phyloP scores from a whole-genome alignment of 2,888 invertebrate genomes.

The Mimachlamys varia region DNA sequence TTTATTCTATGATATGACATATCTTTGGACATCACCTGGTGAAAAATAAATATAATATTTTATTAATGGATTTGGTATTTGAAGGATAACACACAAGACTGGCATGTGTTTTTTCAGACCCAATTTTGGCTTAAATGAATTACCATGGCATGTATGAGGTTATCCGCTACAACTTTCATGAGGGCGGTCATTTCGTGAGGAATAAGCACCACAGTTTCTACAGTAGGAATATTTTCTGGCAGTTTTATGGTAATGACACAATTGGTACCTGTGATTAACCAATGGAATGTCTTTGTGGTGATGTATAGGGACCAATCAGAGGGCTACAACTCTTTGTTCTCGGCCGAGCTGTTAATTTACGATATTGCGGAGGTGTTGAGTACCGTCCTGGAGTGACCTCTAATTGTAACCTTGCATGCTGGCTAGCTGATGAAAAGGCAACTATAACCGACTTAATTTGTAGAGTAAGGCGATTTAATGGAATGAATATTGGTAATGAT shows the following conservation, averaged over 20 bases:
- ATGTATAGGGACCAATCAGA: not conserved
- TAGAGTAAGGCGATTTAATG: conserved; percentile 13
- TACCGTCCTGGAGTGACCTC: not conserved
- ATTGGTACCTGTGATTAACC: conserved; percentile 14
- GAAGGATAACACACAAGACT: not conserved
- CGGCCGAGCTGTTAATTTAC: not conserved
- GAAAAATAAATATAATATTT: not conserved
- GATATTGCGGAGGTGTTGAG: not conserved
- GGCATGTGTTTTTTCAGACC: not conserved
- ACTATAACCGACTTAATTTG: not conserved
- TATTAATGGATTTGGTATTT: not conserved
- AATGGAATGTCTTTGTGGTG: not conserved
- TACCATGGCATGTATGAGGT: not conserved
- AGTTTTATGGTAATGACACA: not conserved
- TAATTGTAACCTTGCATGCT: conserved; percentile 34
- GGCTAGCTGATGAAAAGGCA: conserved; percentile 10
- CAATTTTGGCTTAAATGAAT: not conserved
- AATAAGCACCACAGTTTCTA: not conserved
- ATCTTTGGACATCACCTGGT: not conserved
- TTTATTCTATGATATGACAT: not conserved
- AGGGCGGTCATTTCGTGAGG: not conserved
- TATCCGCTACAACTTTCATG: not conserved
- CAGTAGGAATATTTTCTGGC: not conserved
- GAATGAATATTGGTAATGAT: conserved; percentile 17
- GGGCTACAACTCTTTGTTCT: not conserved